Conservation (phyloP, 2,797 vertebrate genomes). For the Pteropus rufus region DNA sequence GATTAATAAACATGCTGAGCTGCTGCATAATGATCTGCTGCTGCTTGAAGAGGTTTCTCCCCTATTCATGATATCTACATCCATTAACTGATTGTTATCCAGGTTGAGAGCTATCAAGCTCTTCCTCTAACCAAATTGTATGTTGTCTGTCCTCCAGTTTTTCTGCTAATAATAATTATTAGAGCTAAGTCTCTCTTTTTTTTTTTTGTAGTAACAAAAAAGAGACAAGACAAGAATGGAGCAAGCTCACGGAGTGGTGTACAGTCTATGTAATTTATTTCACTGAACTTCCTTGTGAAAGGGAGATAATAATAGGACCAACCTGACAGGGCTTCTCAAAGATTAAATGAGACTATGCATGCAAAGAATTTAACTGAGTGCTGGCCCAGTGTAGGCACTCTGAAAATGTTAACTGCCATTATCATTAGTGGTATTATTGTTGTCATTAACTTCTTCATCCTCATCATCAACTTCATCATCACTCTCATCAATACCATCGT, state of each 20-base stretch:
- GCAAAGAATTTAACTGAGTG: background rate
- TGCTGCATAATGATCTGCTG: slow-evolving; percentile 71
- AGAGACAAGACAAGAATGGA: slow-evolving; percentile 33
- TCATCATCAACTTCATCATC: slow-evolving; percentile 10
- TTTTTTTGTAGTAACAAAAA: slow-evolving; percentile 35
- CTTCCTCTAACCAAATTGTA: slow-evolving; percentile 54
- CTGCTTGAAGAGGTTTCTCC: slow-evolving; percentile 64
- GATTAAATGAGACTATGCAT: slow-evolving; percentile 31
- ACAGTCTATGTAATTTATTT: slow-evolving; percentile 53
- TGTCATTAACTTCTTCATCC: background rate
- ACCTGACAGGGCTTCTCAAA: slow-evolving; percentile 34
- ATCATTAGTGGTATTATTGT: background rate
- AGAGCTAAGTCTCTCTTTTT: background rate
- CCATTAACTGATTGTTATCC: slow-evolving; percentile 76
- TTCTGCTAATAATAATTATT: slow-evolving; percentile 64
- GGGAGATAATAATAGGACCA: slow-evolving; percentile 46
- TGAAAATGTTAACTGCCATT: background rate
- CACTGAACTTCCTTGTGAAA: slow-evolving; percentile 52
- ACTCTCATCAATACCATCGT: background rate
- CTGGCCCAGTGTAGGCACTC: background rate
- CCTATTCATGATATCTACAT: slow-evolving; percentile 65
- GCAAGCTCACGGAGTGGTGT: background rate
- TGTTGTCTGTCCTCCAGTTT: slow-evolving; percentile 22
- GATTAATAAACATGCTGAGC: slow-evolving; percentile 79
- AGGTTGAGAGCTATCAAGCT: slow-evolving; percentile 43